These are phyloP conservation scores for Furnarius figulus DNA, from an alignment of 2,113 vertebrate species.

Conservation along the genomic window DNA sequence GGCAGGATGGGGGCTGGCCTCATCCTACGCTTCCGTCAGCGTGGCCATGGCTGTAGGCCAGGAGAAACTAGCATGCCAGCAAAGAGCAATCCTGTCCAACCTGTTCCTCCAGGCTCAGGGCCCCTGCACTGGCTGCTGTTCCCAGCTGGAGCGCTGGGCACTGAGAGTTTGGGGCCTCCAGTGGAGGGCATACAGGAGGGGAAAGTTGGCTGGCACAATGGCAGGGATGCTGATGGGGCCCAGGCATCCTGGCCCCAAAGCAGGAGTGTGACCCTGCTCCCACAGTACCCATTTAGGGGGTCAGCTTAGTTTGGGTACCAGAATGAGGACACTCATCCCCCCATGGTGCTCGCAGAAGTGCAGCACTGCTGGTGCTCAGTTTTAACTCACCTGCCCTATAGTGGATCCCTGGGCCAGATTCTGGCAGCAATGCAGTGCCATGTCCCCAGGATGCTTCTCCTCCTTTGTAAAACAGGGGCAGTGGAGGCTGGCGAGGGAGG, in stretches of 20 bases:
- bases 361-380: accelerated
- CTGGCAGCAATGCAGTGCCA: accelerated
- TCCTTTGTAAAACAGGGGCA: background rate
- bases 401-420: background rate
- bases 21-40: accelerated
- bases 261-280: accelerated
- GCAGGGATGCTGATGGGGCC: background rate
- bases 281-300: background rate
- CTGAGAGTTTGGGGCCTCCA: accelerated
- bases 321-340: background rate
- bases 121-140: background rate
- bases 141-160: background rate
- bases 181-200: background rate
- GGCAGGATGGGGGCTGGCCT: accelerated
- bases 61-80: background rate
- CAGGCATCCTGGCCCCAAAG: too few species aligned
- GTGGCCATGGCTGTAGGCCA: accelerated
- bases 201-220: background rate
- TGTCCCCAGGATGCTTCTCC: background rate
- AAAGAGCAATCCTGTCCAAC: background rate
- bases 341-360: too few species aligned
- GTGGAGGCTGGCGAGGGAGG: background rate
- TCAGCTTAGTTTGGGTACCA: background rate
- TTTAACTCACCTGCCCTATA: background rate
- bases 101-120: conserved; percentile 17